These are phyloP conservation scores for Ammodytes marinus DNA, from an alignment of 2,113 vertebrate species.

Conservation along the genomic window DNA sequence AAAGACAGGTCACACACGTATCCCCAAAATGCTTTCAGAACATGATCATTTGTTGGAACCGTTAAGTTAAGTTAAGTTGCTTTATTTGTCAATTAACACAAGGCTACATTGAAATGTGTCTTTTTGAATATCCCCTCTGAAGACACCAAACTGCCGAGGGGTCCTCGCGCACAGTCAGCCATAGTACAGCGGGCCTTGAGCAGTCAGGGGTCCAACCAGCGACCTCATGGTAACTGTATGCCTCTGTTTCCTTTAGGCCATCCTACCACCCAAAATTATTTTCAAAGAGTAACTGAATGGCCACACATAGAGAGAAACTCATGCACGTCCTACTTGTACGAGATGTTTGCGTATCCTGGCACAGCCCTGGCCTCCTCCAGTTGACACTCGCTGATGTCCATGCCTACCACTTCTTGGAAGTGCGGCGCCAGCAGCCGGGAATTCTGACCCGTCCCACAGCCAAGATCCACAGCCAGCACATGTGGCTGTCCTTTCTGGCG, in stretches of 20 bases:
- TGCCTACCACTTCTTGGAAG: constrained; percentile 81
- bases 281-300: neutral
- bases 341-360: constrained; percentile 74
- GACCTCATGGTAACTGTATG: too few relatives aligned
- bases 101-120: too few relatives aligned
- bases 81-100: too few relatives aligned
- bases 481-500: constrained; percentile 76
- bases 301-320: neutral
- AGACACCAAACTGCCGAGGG: too few relatives aligned
- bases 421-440: constrained; percentile 71
- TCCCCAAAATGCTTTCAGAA: neutral
- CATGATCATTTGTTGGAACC: neutral
- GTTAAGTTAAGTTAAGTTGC: too few relatives aligned
- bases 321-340: constrained; percentile 81
- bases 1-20: neutral
- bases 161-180: too few relatives aligned
- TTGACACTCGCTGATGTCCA: constrained; percentile 81
- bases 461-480: constrained; percentile 82
- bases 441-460: constrained; percentile 84
- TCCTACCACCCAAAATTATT: too few relatives aligned
- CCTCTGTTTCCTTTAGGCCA: too few relatives aligned
- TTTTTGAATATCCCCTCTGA: too few relatives aligned
- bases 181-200: too few relatives aligned
- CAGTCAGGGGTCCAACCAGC: too few relatives aligned
- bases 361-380: constrained; percentile 76